Percentiles rank a stretch among this genome's conserved stretches.
These are phyloP conservation scores for Eupleurogrammus muticus DNA, from an alignment of 2,797 vertebrate genomes.

Conservation along the genomic window DNA sequence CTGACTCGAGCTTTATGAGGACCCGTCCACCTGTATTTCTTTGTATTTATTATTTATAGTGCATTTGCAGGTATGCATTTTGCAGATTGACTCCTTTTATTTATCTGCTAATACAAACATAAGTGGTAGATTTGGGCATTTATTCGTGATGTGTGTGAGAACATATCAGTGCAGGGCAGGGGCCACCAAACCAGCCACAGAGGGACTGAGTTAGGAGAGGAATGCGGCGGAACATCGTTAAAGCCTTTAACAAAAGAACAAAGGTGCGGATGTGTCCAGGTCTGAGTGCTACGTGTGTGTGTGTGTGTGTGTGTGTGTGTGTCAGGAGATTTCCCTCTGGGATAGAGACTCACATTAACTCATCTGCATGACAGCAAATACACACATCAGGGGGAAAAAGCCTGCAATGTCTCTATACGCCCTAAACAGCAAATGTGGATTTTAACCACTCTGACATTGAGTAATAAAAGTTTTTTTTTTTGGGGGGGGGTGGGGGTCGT, in stretches of 20 bases:
- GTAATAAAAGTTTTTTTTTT: neutral
- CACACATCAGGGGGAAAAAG: neutral
- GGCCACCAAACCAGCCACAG: conserved; percentile 79
- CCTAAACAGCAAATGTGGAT: neutral
- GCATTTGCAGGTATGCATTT: neutral
- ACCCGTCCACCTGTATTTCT: conserved; percentile 43
- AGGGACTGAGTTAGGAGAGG: conserved; percentile 84
- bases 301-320: conserved; percentile 34
- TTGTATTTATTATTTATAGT: too few species aligned
- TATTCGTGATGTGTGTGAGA: conserved; percentile 31
- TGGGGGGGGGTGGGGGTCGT: too few species aligned
- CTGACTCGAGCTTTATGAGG: conserved; percentile 21
- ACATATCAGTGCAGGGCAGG: conserved; percentile 42
- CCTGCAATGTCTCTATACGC: conserved; percentile 47
- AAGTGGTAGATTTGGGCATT: neutral
- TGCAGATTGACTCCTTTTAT: neutral
- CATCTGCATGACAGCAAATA: conserved; percentile 71
- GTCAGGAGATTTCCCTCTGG: conserved; percentile 52
- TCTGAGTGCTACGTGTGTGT: conserved; percentile 40
- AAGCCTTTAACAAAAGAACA: conserved; percentile 86
- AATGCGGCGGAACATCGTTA: conserved; percentile 89
- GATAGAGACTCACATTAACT: conserved; percentile 71
- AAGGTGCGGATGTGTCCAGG: conserved; percentile 81
- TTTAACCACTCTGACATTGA: conserved; percentile 13
- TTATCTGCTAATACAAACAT: neutral